A percentile compares a stretch with the other conserved stretches of the same genome.
phyloP scores from a whole-genome alignment of 2,888 invertebrate genomes.

The Dinocampus coccinellae region DNA sequence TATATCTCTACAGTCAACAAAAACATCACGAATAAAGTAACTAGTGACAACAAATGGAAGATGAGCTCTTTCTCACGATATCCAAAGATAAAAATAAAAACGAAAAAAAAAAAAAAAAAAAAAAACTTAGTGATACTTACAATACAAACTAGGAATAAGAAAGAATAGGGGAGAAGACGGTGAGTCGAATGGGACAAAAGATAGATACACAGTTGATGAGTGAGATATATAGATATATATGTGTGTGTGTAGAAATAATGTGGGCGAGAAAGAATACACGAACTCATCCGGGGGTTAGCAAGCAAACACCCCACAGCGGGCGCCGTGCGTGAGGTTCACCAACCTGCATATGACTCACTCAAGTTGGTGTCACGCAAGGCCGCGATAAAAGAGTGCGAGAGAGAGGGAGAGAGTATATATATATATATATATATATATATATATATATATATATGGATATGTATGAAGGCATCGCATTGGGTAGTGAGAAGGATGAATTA shows the following conservation, averaged over 20 bases:
- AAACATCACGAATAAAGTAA: not conserved
- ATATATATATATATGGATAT: too few relatives aligned
- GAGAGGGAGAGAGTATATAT: not conserved
- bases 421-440: not conserved
- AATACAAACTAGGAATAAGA: not conserved
- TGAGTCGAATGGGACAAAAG: not conserved
- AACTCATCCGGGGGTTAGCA: slow-evolving; percentile 15
- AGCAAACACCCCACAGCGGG: slow-evolving; percentile 15
- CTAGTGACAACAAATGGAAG: not conserved
- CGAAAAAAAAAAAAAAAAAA: too few relatives aligned
- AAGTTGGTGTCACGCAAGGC: slow-evolving; percentile 35
- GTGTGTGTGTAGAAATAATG: not conserved
- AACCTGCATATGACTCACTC: slow-evolving; percentile 38
- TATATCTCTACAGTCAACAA: not conserved
- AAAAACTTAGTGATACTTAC: too few relatives aligned
- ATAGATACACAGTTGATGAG: not conserved
- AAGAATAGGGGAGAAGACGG: not conserved
- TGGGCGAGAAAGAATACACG: slow-evolving; percentile 22
- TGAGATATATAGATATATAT: not conserved
- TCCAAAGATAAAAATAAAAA: slow-evolving; percentile 33
- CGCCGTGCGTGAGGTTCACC: slow-evolving; percentile 26
- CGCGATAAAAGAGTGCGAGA: not conserved
- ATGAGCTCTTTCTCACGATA: slow-evolving; percentile 13
- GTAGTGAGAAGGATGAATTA: too few relatives aligned
- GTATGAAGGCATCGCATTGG: too few relatives aligned